Evolutionary conservation across 2,888 invertebrate genomes (phyloP).

Genomic region (Stenodema calcarata): DNA sequence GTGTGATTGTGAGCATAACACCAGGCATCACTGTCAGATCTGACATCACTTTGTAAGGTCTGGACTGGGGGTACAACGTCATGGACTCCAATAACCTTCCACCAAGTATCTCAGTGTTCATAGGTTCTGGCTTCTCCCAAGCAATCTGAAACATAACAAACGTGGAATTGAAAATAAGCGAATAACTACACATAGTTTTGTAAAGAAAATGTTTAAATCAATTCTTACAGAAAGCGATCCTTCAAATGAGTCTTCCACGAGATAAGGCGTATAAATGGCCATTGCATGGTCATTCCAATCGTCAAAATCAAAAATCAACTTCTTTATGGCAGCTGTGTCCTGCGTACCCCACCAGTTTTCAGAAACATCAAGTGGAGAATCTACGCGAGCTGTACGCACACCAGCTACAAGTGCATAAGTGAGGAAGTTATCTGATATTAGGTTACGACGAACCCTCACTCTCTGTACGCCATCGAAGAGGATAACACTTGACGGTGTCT

Average conservation of each 20-base stretch:
- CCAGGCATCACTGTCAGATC: conserved; percentile 98
- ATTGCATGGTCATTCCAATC: conserved; percentile 99
- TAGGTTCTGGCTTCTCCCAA: conserved; percentile 66
- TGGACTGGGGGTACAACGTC: conserved; percentile 68
- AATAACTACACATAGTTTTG: too few species aligned
- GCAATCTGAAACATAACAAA: conserved; percentile 64
- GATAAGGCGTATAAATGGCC: conserved; percentile 87
- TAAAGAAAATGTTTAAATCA: neutral
- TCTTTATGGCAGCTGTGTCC: conserved; percentile 75
- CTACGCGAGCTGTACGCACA: conserved; percentile 83
- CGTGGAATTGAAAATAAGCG: too few species aligned
- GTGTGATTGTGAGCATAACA: conserved; percentile 81
- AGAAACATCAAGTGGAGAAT: conserved; percentile 83
- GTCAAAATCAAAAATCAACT: conserved; percentile 94
- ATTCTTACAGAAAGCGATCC: conserved; percentile 72
- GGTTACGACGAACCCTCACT: conserved; percentile 86
- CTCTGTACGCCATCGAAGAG: conserved; percentile 94
- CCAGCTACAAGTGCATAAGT: conserved; percentile 94
- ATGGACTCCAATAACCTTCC: conserved; percentile 77
- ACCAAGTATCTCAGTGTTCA: conserved; percentile 74
- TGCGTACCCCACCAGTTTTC: conserved; percentile 97
- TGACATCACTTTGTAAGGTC: conserved; percentile 80
- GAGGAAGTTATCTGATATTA: conserved; percentile 81
- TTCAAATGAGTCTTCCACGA: conserved; percentile 78
- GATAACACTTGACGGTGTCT: conserved; percentile 77